phyloP scores from a whole-genome alignment of 2,888 invertebrate genomes.

The Andrena fulva region DNA sequence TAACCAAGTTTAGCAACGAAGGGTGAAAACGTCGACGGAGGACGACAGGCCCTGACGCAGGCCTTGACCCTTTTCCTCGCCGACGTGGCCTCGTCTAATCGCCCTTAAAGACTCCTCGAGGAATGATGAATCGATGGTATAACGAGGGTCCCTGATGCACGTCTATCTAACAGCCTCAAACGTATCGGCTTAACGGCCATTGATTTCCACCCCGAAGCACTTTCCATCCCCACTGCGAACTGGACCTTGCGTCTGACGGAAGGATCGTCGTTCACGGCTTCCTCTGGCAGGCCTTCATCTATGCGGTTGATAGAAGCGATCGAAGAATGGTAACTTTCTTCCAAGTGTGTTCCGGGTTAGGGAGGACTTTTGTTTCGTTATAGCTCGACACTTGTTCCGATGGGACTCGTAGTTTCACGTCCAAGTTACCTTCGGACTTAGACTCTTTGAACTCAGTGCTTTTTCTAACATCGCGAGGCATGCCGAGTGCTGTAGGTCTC shows the following conservation, averaged over 20 bases:
- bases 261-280: constrained; percentile 11
- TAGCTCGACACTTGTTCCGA: too few relatives aligned
- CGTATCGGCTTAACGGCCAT: constrained; percentile 60
- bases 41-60: constrained; percentile 40
- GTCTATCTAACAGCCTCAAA: constrained; percentile 1
- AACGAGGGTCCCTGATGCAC: constrained; percentile 63
- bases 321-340: neutral
- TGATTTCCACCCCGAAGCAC: constrained; percentile 37
- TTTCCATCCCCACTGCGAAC: constrained; percentile 19
- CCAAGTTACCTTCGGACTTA: too few relatives aligned
- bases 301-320: constrained; percentile 4
- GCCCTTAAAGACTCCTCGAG: constrained; percentile 68
- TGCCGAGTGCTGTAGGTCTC: neutral
- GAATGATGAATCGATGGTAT: constrained; percentile 75
- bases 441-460: too few relatives aligned
- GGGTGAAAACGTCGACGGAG: constrained; percentile 43
- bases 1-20: constrained; percentile 47
- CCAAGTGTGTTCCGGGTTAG: too few relatives aligned
- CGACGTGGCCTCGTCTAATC: constrained; percentile 60
- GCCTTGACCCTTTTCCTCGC: constrained; percentile 60
- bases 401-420: too few relatives aligned
- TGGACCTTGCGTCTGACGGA: constrained; percentile 17
- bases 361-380: too few relatives aligned
- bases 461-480: too few relatives aligned
- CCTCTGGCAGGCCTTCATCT: neutral